Conservation (phyloP, 2,797 vertebrate genomes). For the Anabacerthia variegaticeps region DNA sequence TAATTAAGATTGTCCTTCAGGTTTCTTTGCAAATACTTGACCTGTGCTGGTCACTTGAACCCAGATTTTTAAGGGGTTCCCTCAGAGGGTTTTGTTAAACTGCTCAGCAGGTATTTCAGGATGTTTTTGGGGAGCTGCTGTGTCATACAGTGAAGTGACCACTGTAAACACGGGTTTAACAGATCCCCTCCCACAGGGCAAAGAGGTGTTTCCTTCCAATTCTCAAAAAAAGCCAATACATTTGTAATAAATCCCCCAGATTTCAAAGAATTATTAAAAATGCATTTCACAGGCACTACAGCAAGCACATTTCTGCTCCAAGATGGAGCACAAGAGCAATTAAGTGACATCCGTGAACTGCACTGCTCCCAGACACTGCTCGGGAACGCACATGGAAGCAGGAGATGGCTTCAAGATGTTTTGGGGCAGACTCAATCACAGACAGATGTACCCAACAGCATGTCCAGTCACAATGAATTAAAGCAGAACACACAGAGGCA, state of each 20-base stretch:
- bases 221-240: neutral
- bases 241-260: neutral
- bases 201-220: neutral
- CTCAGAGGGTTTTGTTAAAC: neutral
- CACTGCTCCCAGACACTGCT: conserved; percentile 41
- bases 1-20: neutral
- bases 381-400: conserved; percentile 57
- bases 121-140: neutral
- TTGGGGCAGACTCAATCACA: conserved; percentile 69
- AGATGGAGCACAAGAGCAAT: neutral
- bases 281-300: neutral
- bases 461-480: conserved; percentile 66
- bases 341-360: conserved; percentile 30
- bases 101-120: neutral
- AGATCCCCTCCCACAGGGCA: neutral
- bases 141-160: neutral
- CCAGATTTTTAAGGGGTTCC: neutral
- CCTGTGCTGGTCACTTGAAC: neutral
- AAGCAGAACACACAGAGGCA: conserved; percentile 51
- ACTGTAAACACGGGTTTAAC: neutral
- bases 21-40: neutral
- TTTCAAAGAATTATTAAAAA: neutral
- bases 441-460: conserved; percentile 73
- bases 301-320: neutral
- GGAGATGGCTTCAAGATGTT: conserved; percentile 80